Conservation (phyloP, 2,113 vertebrate genomes). For the Lycocorax pyrrhopterus region DNA sequence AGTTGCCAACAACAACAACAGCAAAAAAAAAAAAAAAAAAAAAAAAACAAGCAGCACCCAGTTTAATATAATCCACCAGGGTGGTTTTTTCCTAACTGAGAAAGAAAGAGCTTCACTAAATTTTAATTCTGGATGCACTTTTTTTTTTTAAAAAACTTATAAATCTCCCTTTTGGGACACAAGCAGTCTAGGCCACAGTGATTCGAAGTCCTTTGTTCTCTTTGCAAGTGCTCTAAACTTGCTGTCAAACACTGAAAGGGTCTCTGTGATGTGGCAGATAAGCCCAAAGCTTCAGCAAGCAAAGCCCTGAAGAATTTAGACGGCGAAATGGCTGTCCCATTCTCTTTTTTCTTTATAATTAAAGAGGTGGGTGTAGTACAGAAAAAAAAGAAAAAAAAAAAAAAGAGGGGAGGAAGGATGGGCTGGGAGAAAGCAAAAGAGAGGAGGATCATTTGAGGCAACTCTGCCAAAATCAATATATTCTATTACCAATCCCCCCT, state of each 20-base stretch:
- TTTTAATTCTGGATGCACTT: background rate
- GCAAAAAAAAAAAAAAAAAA: too few relatives aligned
- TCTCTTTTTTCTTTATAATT: background rate
- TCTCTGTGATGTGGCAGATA: conserved; percentile 20
- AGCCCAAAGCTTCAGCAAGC: background rate
- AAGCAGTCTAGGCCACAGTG: background rate
- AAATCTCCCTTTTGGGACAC: background rate
- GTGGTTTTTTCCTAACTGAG: background rate
- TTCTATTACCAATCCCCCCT: background rate
- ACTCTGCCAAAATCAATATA: conserved; percentile 15
- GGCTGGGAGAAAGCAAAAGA: background rate
- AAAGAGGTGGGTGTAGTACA: background rate
- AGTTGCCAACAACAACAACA: background rate
- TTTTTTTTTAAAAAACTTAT: background rate
- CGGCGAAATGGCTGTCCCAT: background rate
- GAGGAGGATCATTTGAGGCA: background rate
- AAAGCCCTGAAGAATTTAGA: background rate
- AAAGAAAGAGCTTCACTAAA: background rate
- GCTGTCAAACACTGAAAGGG: background rate
- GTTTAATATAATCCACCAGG: background rate
- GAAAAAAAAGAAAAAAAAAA: too few relatives aligned
- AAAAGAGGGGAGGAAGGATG: background rate
- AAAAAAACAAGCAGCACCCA: background rate
- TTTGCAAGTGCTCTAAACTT: background rate
- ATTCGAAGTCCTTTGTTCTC: conserved; percentile 3